Percentiles rank a stretch among this genome's conserved stretches.
phyloP scores from a whole-genome alignment of 2,797 vertebrate genomes.

The Apodemus agrarius region DNA sequence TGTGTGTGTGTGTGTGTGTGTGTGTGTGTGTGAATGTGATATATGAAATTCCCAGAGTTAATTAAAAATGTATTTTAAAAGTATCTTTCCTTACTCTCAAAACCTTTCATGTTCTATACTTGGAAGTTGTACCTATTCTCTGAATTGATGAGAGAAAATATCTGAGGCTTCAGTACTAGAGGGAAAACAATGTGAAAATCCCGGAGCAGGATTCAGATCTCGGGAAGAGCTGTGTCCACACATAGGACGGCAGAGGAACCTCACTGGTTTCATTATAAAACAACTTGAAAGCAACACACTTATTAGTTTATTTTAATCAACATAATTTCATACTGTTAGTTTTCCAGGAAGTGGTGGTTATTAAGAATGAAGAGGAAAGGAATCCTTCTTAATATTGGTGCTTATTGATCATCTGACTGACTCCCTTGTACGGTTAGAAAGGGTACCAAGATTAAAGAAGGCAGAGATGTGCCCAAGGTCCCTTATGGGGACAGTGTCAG shows the following conservation, averaged over 20 bases:
- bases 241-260: background rate
- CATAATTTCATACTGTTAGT: conserved; percentile 1
- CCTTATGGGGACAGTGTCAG: background rate
- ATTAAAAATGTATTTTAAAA: background rate
- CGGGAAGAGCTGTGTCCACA: background rate
- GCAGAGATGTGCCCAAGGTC: background rate
- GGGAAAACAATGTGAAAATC: background rate
- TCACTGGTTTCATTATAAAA: background rate
- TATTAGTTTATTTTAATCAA: background rate
- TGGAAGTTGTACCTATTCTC: conserved; percentile 35
- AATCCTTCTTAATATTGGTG: background rate
- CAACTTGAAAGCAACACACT: background rate
- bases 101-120: background rate
- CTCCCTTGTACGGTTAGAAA: background rate
- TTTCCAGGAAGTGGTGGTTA: conserved; percentile 40
- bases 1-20: too few species aligned
- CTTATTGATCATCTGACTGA: background rate
- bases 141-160: conserved; percentile 39
- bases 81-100: conserved; percentile 43
- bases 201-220: background rate
- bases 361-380: conserved; percentile 9
- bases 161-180: conserved; percentile 26
- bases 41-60: background rate
- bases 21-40: background rate
- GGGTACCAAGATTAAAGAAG: background rate